Percentiles rank a stretch among this genome's conserved stretches.
Evolutionary conservation across 2,888 invertebrate genomes (phyloP).

Genomic region (Mimachlamys varia): DNA sequence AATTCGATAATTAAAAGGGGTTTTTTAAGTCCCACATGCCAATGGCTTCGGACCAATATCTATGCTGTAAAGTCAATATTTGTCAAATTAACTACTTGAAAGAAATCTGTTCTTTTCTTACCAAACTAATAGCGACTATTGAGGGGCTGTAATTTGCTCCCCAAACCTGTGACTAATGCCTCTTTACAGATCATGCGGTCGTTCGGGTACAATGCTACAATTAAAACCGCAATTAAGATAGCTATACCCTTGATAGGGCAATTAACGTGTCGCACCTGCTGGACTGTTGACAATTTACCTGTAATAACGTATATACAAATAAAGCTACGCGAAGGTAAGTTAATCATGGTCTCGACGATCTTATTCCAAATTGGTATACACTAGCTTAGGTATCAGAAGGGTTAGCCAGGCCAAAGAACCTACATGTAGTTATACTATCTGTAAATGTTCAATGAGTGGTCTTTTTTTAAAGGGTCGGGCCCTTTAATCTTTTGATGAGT

Average conservation of each 20-base stretch:
- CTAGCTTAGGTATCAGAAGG: neutral
- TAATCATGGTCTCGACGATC: neutral
- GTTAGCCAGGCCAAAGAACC: neutral
- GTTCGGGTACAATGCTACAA: conserved; percentile 28
- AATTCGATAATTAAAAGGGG: neutral
- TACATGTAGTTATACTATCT: neutral
- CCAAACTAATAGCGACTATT: neutral
- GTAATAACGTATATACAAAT: conserved; percentile 31
- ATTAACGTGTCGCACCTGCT: conserved; percentile 29
- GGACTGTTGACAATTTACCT: conserved; percentile 34
- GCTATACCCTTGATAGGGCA: conserved; percentile 29
- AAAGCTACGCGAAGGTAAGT: conserved; percentile 9
- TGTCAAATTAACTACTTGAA: neutral
- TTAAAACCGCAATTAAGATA: conserved; percentile 28
- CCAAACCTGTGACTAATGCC: neutral
- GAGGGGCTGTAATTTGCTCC: neutral
- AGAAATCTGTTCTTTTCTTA: neutral
- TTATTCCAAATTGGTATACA: neutral
- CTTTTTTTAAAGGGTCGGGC: neutral
- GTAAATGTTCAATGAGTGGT: neutral
- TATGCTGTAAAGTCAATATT: neutral
- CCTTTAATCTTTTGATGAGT: neutral
- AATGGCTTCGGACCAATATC: neutral
- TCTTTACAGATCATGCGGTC: neutral
- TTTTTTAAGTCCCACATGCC: neutral